phyloP scores from a whole-genome alignment of 2,797 vertebrate genomes.

The Lagorchestes hirsutus region DNA sequence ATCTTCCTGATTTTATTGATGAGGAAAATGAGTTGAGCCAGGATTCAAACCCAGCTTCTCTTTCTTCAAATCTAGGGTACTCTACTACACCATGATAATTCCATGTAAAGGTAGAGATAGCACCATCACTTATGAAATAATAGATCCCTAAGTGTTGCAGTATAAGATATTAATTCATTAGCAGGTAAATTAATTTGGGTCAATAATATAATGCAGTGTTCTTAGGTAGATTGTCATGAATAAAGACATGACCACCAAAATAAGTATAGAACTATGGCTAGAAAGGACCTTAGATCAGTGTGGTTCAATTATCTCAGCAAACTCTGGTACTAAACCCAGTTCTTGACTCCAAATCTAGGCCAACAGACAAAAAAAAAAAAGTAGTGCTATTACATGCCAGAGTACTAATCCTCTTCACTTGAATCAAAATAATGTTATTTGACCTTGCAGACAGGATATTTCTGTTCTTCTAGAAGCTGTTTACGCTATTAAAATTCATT shows the following conservation, averaged over 20 bases:
- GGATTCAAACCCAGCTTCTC: background rate
- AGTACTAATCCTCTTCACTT: background rate
- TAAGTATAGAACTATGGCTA: background rate
- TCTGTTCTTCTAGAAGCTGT: constrained; percentile 31
- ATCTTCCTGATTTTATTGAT: background rate
- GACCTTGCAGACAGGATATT: constrained; percentile 16
- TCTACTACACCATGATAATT: background rate
- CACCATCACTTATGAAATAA: background rate
- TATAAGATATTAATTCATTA: background rate
- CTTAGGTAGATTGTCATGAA: background rate
- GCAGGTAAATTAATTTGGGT: background rate
- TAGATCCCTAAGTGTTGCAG: background rate
- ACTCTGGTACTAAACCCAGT: background rate
- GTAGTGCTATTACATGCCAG: background rate
- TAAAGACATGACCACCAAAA: background rate
- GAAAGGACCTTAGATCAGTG: background rate
- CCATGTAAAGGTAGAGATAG: background rate
- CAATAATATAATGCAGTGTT: background rate
- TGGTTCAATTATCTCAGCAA: background rate
- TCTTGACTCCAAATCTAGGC: background rate
- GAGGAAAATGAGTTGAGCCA: background rate
- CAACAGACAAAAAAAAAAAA: background rate
- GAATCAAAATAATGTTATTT: constrained; percentile 15
- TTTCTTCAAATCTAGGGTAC: background rate
- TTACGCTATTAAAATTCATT: background rate